These are phyloP conservation scores for Pachycephus smyrnensis DNA, from an alignment of 2,888 invertebrate species.

Conservation along the genomic window DNA sequence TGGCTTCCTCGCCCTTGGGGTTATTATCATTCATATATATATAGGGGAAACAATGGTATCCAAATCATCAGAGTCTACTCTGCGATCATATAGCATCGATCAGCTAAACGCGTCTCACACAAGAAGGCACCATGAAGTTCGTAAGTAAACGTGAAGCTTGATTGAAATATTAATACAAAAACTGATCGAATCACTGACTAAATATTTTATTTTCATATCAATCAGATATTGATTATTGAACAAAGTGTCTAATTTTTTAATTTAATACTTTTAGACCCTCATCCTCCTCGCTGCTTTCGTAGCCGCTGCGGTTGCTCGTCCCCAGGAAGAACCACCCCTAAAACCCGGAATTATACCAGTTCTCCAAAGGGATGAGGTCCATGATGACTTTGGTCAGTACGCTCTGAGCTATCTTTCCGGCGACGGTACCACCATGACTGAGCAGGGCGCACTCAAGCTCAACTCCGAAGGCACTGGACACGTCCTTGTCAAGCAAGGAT, in stretches of 20 bases:
- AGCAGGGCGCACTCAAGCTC: slow-evolving; percentile 36
- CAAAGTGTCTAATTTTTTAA: background rate
- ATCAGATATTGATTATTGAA: background rate
- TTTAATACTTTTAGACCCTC: background rate
- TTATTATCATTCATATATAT: background rate
- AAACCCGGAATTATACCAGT: slow-evolving; percentile 17
- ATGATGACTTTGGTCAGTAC: slow-evolving; percentile 40
- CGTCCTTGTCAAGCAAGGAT: slow-evolving; percentile 41
- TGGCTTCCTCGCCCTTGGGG: background rate
- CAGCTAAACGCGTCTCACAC: background rate
- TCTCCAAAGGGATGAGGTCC: slow-evolving; percentile 28
- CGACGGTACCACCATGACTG: slow-evolving; percentile 36
- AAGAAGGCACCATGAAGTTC: slow-evolving; percentile 6
- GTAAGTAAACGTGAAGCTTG: background rate
- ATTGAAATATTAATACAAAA: background rate
- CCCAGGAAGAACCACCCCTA: background rate
- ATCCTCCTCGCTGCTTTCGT: background rate
- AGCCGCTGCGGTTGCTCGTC: background rate
- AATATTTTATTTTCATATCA: background rate
- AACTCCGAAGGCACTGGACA: slow-evolving; percentile 31
- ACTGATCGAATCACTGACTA: background rate
- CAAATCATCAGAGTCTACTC: background rate
- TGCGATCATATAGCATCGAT: background rate
- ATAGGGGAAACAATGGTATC: background rate
- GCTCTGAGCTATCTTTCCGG: slow-evolving; percentile 35